Evolutionary conservation across 2,888 invertebrate genomes (phyloP).

Genomic region (Netelia fuscicornis): DNA sequence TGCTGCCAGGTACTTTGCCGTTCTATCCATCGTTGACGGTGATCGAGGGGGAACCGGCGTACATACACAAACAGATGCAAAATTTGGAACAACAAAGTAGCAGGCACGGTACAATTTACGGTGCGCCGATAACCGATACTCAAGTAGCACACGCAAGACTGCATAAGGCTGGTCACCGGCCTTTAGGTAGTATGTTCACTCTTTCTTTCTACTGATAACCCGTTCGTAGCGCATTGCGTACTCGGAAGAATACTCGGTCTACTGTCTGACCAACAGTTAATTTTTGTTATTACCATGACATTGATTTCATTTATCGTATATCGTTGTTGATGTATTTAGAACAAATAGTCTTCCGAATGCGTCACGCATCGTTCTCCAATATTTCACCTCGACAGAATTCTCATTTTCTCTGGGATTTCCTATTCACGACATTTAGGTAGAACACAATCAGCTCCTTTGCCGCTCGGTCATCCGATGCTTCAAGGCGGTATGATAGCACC

Average conservation of each 20-base stretch:
- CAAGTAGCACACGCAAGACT: conserved; percentile 90
- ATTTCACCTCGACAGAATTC: background rate
- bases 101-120: conserved; percentile 79
- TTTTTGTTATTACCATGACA: too few species aligned
- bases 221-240: conserved; percentile 28
- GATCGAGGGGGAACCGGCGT: conserved; percentile 85
- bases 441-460: conserved; percentile 97
- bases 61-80: conserved; percentile 86
- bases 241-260: conserved; percentile 15
- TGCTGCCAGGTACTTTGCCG: conserved; percentile 89
- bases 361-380: conserved; percentile 11
- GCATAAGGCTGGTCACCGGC: conserved; percentile 89
- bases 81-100: conserved; percentile 85
- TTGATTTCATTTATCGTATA: background rate
- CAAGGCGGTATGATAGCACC: conserved; percentile 85
- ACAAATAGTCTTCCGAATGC: conserved; percentile 11
- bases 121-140: conserved; percentile 88
- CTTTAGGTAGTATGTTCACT: conserved; percentile 85
- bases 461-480: conserved; percentile 95
- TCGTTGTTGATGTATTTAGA: background rate
- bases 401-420: conserved; percentile 40
- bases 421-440: conserved; percentile 86
- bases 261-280: conserved; percentile 1
- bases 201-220: conserved; percentile 65
- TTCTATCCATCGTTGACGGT: conserved; percentile 90